These are phyloP conservation scores for Rhagonycha fulva DNA, from an alignment of 2,888 invertebrate species.

Conservation along the genomic window DNA sequence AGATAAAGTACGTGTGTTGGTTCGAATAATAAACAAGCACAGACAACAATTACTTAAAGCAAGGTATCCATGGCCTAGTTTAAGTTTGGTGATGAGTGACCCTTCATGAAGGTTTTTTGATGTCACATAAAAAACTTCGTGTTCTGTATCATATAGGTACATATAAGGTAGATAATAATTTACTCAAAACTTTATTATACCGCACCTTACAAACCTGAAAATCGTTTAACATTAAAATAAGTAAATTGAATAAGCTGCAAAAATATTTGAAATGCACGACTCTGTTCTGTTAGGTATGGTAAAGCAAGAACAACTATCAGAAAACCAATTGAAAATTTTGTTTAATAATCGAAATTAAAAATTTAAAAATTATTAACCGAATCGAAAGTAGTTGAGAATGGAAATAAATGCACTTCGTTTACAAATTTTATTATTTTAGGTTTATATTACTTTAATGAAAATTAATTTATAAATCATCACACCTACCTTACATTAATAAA, in stretches of 20 bases:
- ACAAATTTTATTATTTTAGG: too few species aligned
- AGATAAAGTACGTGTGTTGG: conserved; percentile 3
- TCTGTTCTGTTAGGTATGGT: too few species aligned
- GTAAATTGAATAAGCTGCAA: neutral
- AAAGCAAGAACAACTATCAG: neutral
- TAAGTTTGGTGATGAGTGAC: conserved; percentile 31
- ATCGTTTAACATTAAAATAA: neutral
- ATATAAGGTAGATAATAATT: neutral
- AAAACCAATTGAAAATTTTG: neutral
- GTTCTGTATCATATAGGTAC: neutral
- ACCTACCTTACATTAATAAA: too few species aligned
- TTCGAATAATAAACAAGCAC: conserved; percentile 17
- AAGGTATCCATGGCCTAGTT: conserved; percentile 30
- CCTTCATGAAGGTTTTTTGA: conserved; percentile 25
- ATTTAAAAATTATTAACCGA: neutral
- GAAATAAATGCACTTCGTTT: neutral
- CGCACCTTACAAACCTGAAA: neutral
- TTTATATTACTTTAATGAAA: too few species aligned
- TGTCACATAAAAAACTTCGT: conserved; percentile 7
- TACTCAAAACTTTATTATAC: neutral
- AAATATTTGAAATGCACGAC: neutral
- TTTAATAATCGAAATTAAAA: neutral
- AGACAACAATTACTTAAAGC: conserved; percentile 25
- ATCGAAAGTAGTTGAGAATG: neutral
- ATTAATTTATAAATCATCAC: too few species aligned